These are phyloP conservation scores for Cardinalis cardinalis DNA, from an alignment of 2,113 vertebrate genomes.

Conservation along the genomic window DNA sequence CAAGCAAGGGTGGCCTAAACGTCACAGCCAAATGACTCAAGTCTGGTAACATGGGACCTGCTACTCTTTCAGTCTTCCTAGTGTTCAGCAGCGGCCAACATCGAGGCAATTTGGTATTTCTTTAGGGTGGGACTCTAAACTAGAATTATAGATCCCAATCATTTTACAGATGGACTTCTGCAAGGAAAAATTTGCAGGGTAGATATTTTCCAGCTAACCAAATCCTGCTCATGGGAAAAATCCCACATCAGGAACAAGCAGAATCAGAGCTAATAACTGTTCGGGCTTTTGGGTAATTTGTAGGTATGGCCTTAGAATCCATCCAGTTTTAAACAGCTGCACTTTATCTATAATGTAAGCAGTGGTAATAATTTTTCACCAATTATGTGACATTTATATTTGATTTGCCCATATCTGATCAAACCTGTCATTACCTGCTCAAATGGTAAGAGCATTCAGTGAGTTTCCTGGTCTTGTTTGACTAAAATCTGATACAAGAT, in stretches of 20 bases:
- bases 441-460: neutral
- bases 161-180: neutral
- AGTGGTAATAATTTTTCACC: neutral
- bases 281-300: neutral
- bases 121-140: neutral
- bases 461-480: neutral
- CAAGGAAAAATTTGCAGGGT: neutral
- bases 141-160: neutral
- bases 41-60: neutral
- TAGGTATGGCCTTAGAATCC: neutral
- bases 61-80: neutral
- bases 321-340: neutral
- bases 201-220: neutral
- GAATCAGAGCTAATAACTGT: neutral
- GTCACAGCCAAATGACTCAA: neutral
- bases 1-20: neutral
- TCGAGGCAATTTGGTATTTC: neutral
- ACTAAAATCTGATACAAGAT: neutral
- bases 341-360: neutral
- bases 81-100: neutral
- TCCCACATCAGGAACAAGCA: neutral
- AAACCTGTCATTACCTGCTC: neutral
- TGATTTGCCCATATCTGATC: neutral
- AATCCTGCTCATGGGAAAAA: neutral
- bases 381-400: neutral